These are phyloP conservation scores for Oenanthe melanoleuca DNA, from an alignment of 2,113 vertebrate species.

Conservation along the genomic window DNA sequence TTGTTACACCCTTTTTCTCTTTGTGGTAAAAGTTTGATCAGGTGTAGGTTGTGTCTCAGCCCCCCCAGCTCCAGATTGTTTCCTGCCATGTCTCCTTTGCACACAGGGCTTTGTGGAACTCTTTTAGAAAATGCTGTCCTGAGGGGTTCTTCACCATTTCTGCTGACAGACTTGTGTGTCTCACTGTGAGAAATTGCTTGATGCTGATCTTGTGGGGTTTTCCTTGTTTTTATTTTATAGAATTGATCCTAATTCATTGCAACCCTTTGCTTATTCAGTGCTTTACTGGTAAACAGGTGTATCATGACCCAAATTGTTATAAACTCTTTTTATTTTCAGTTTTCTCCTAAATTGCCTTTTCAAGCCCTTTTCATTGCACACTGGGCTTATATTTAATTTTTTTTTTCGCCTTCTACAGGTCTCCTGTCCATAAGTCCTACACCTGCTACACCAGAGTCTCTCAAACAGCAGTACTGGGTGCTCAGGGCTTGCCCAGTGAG, in stretches of 20 bases:
- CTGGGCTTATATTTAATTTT: rapidly evolving
- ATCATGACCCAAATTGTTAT: rapidly evolving
- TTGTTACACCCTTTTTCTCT: not conserved
- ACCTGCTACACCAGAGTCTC: not conserved
- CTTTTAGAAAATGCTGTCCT: not conserved
- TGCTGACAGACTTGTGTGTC: not conserved
- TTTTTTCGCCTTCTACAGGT: not conserved
- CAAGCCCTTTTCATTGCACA: not conserved
- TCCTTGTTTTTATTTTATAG: not conserved
- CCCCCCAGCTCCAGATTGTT: rapidly evolving
- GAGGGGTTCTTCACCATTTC: not conserved
- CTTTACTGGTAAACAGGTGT: not conserved
- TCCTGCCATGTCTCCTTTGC: not conserved
- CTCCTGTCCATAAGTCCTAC: not conserved
- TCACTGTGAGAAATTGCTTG: not conserved
- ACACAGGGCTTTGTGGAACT: not conserved
- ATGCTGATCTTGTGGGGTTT: not conserved
- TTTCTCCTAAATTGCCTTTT: not conserved
- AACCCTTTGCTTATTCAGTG: not conserved
- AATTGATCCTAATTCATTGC: not conserved
- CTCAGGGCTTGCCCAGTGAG: not conserved
- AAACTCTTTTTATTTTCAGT: not conserved
- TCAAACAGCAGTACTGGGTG: not conserved
- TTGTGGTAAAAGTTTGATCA: not conserved
- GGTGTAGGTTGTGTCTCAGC: not conserved